Evolutionary conservation across 2,113 vertebrate genomes (phyloP).

Genomic region (Anhinga anhinga): DNA sequence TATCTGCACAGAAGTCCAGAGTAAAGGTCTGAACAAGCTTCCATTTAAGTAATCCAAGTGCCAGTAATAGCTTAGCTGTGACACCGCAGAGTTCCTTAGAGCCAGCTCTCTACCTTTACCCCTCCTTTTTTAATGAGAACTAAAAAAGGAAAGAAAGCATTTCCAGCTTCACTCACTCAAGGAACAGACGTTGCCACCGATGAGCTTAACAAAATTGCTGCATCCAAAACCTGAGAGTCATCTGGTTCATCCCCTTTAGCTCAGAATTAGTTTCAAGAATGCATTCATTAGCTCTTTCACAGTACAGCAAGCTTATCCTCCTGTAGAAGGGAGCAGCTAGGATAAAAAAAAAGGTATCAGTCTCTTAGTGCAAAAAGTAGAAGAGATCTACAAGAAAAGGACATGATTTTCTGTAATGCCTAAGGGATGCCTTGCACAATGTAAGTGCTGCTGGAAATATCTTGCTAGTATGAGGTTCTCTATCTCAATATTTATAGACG

Average conservation of each 20-base stretch:
- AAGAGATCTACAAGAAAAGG: neutral
- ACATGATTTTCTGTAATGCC: neutral
- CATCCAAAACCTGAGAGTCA: slow-evolving; percentile 1
- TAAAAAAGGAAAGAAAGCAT: neutral
- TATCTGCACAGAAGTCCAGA: neutral
- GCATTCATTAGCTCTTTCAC: neutral
- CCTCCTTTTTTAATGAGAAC: neutral
- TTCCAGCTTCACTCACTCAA: neutral
- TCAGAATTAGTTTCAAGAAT: neutral
- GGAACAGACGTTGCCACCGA: neutral
- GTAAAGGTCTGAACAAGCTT: neutral
- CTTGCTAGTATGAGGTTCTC: neutral
- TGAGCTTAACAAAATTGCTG: neutral
- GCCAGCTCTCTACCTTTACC: neutral
- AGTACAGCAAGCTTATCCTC: neutral
- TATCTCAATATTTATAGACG: neutral
- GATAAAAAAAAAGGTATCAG: neutral
- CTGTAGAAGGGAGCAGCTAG: neutral
- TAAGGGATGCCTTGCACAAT: neutral
- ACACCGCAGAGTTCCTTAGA: neutral
- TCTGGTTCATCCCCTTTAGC: neutral
- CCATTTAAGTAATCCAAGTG: neutral
- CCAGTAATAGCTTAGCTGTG: neutral
- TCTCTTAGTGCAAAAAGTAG: neutral
- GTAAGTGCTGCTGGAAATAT: neutral